phyloP scores from a whole-genome alignment of 2,113 vertebrate genomes.

The Petroica traversi region DNA sequence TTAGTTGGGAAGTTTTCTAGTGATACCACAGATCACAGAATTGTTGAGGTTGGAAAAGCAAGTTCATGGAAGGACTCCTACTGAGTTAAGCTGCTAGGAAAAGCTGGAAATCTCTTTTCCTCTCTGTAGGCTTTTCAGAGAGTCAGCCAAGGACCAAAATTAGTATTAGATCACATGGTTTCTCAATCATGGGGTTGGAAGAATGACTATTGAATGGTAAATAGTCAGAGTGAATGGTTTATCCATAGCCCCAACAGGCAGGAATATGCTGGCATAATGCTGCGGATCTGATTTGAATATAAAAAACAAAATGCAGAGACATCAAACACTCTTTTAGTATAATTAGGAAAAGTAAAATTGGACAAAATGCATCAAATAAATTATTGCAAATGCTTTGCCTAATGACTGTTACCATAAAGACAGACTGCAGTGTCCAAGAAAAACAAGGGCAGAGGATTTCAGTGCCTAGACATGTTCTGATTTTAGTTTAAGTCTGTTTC shows the following conservation, averaged over 20 bases:
- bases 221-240: background rate
- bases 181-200: background rate
- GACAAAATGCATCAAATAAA: conserved; percentile 10
- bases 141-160: conserved; percentile 18
- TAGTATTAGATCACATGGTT: background rate
- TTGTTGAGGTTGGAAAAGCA: background rate
- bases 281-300: background rate
- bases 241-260: conserved; percentile 20
- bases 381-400: conserved; percentile 8
- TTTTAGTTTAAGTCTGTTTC: background rate
- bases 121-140: conserved; percentile 1
- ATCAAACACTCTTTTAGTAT: background rate
- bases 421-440: background rate
- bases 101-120: conserved; percentile 24
- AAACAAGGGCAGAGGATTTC: background rate
- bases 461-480: background rate
- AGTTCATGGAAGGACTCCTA: background rate
- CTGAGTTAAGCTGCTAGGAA: background rate
- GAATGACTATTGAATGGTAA: background rate
- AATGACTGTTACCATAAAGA: conserved; percentile 9
- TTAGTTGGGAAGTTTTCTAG: background rate
- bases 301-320: background rate
- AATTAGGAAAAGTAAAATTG: conserved; percentile 15
- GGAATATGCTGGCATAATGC: background rate
- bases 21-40: background rate